Percentiles rank a stretch among this genome's conserved stretches.
Evolutionary conservation across 2,797 vertebrate species (phyloP).

Genomic region (Centropyge bicolor): DNA sequence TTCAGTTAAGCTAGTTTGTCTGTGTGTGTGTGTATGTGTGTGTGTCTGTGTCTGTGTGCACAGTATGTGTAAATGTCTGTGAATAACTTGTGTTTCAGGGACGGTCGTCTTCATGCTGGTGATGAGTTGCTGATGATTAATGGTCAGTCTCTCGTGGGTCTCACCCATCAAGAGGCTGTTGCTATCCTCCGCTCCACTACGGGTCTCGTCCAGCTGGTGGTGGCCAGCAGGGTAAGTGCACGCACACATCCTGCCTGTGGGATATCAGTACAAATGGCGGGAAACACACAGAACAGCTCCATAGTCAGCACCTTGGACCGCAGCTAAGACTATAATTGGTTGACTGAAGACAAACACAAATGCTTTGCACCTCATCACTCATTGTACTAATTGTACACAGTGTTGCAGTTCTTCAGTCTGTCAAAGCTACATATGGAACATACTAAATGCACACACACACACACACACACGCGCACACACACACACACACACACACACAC

Average conservation of each 20-base stretch:
- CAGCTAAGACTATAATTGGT: not conserved
- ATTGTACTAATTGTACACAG: not conserved
- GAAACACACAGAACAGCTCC: not conserved
- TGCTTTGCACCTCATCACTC: not conserved
- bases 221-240: constrained; percentile 91
- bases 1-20: not conserved
- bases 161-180: constrained; percentile 95
- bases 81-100: constrained; percentile 83
- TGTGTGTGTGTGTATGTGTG: not conserved
- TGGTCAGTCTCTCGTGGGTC: constrained; percentile 93
- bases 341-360: not conserved
- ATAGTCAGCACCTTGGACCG: not conserved
- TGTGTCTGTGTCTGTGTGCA: not conserved
- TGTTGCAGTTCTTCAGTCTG: not conserved
- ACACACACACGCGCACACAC: not conserved
- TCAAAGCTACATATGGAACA: not conserved
- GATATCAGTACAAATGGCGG: not conserved
- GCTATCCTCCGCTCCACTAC: constrained; percentile 89
- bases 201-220: constrained; percentile 93
- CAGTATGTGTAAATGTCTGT: not conserved
- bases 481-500: too few species aligned
- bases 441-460: not conserved
- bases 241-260: not conserved
- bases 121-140: constrained; percentile 98
- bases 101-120: constrained; percentile 91